A percentile compares a stretch with the other conserved stretches of the same genome.
Evolutionary conservation across 2,797 vertebrate genomes (phyloP).

Genomic region (Falco novaeseelandiae): DNA sequence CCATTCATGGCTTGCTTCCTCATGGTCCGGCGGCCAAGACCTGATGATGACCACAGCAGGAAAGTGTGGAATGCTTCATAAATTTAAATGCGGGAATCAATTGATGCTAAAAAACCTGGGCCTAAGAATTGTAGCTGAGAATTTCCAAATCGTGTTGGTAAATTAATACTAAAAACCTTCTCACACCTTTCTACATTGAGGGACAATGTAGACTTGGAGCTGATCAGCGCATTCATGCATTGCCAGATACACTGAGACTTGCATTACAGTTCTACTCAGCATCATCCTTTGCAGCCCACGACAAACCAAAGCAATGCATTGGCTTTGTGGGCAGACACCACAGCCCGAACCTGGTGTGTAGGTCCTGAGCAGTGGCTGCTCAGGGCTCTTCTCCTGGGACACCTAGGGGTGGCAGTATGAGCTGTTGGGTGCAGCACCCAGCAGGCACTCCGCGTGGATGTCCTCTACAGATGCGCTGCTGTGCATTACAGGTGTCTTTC

Average conservation of each 20-base stretch:
- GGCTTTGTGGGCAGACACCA: background rate
- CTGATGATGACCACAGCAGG: conserved; percentile 81
- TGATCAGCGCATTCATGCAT: background rate
- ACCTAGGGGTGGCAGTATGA: fast-evolving
- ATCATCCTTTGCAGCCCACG: background rate
- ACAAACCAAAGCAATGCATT: background rate
- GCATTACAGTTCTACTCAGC: background rate
- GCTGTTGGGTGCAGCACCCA: background rate
- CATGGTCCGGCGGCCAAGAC: conserved; percentile 76
- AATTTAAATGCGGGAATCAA: conserved; percentile 82
- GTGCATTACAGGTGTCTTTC: background rate
- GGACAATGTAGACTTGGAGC: background rate
- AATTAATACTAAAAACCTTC: background rate
- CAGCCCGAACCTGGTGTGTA: background rate
- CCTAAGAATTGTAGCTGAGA: conserved; percentile 4
- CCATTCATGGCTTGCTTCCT: conserved; percentile 84
- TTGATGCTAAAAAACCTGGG: conserved; percentile 12
- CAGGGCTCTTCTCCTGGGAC: background rate
- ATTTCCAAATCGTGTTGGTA: conserved; percentile 24
- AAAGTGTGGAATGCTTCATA: conserved; percentile 81
- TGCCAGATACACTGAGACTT: background rate
- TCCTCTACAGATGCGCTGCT: fast-evolving
- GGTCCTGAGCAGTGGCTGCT: background rate
- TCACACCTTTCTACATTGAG: background rate
- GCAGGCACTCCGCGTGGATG: fast-evolving